Evolutionary conservation across 1,140 invertebrate species (phyloP).

Genomic region (Melipona quadrifasciata): DNA sequence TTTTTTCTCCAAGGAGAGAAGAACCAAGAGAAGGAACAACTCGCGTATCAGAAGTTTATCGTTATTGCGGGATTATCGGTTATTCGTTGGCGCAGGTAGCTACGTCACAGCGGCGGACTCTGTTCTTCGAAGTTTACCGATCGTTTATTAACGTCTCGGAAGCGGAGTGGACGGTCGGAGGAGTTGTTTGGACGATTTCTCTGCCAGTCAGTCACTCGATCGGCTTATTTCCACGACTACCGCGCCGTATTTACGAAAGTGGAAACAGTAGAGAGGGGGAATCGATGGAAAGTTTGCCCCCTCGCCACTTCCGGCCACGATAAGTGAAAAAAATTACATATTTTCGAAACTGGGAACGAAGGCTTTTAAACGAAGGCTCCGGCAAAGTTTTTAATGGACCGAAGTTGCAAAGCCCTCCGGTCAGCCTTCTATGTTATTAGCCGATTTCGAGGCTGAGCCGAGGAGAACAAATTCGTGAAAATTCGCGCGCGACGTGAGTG

Average conservation of each 20-base stretch:
- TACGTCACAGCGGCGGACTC: background rate
- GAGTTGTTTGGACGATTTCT: too few relatives aligned
- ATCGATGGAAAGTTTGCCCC: background rate
- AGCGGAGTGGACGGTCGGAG: too few relatives aligned
- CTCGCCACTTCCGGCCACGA: fast-evolving
- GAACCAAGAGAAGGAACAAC: background rate
- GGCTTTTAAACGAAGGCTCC: too few relatives aligned
- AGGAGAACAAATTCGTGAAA: too few relatives aligned
- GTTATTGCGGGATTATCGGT: constrained; percentile 46
- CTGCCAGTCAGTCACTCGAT: background rate
- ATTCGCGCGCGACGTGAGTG: too few relatives aligned
- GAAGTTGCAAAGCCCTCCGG: background rate
- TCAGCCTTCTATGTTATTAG: too few relatives aligned
- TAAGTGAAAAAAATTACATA: background rate
- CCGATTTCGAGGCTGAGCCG: too few relatives aligned
- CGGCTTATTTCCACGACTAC: background rate
- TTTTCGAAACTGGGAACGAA: background rate
- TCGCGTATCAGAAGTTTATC: constrained; percentile 33
- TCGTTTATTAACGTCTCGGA: background rate
- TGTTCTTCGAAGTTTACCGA: constrained; percentile 2
- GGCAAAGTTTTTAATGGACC: background rate
- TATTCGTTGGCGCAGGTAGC: constrained; percentile 6
- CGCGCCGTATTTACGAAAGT: background rate
- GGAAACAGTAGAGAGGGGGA: background rate
- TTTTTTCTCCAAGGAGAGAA: background rate